These are phyloP conservation scores for Tragopan temminckii DNA, from an alignment of 2,797 vertebrate species.

Conservation along the genomic window DNA sequence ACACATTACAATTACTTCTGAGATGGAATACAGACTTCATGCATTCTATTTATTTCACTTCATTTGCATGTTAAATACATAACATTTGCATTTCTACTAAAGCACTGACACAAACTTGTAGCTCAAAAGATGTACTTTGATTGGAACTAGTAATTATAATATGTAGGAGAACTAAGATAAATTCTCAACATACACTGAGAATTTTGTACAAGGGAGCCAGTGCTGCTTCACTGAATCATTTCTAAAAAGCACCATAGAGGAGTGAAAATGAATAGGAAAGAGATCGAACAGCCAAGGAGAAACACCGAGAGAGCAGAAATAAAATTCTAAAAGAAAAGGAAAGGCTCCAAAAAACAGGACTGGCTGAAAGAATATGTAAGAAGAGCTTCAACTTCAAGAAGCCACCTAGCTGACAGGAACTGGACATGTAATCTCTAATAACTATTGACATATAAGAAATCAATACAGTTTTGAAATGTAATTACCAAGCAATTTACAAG, in stretches of 20 bases:
- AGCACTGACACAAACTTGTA: constrained; percentile 65
- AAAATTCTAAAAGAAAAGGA: neutral
- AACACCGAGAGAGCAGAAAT: neutral
- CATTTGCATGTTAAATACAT: constrained; percentile 78
- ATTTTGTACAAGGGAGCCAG: constrained; percentile 19
- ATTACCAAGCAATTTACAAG: constrained; percentile 22
- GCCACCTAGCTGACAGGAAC: constrained; percentile 6
- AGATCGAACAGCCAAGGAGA: neutral
- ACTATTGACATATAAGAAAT: constrained; percentile 65
- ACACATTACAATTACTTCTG: constrained; percentile 72
- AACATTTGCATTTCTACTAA: constrained; percentile 78
- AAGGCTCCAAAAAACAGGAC: neutral
- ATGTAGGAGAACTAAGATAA: constrained; percentile 49
- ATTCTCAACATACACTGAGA: constrained; percentile 5
- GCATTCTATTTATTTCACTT: constrained; percentile 76
- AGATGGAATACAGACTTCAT: constrained; percentile 68
- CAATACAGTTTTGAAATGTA: constrained; percentile 62
- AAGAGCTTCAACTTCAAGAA: neutral
- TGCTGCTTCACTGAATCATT: constrained; percentile 48
- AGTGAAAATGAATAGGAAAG: constrained; percentile 1
- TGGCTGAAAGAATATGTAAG: neutral
- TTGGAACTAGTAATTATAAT: constrained; percentile 68
- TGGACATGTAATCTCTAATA: constrained; percentile 59
- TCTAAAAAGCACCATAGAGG: neutral
- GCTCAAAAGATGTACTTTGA: constrained; percentile 66